Percentiles rank a stretch among this genome's conserved stretches.
Conservation (phyloP, 2,797 vertebrate species). For the Coendou prehensilis region DNA sequence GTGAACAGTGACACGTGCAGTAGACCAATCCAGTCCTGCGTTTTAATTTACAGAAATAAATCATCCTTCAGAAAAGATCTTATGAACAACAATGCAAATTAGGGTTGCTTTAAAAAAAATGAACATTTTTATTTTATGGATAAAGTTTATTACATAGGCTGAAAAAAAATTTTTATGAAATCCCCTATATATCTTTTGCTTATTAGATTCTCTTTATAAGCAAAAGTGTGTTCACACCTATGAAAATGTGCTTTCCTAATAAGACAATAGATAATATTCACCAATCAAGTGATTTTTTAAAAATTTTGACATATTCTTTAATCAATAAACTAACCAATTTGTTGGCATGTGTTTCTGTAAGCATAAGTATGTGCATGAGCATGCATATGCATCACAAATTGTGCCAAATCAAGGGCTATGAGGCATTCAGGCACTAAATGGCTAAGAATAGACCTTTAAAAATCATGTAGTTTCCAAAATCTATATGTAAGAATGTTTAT, state of each 20-base stretch:
- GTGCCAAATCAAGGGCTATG: background rate
- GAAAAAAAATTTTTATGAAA: background rate
- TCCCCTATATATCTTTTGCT: background rate
- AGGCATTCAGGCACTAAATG: background rate
- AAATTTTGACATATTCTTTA: background rate
- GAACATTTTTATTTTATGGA: slow-evolving; percentile 46
- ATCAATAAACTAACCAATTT: background rate
- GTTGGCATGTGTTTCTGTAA: background rate
- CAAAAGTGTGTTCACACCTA: background rate
- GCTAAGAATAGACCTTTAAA: slow-evolving; percentile 29
- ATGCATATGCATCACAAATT: background rate
- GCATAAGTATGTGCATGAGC: background rate
- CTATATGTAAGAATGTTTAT: slow-evolving; percentile 5
- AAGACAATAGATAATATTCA: background rate
- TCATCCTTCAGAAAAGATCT: slow-evolving; percentile 47
- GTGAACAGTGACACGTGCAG: slow-evolving; percentile 4
- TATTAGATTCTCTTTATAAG: slow-evolving; percentile 10
- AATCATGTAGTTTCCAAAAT: slow-evolving; percentile 31
- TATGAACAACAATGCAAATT: background rate
- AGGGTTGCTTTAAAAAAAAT: slow-evolving; percentile 21
- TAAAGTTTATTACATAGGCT: background rate
- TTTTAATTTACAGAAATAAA: slow-evolving; percentile 70
- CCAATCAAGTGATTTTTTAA: background rate
- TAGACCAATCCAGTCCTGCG: background rate
- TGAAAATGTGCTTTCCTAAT: background rate